Conservation (phyloP, 1,140 invertebrate genomes). For the Gyrodactylus salaris region DNA sequence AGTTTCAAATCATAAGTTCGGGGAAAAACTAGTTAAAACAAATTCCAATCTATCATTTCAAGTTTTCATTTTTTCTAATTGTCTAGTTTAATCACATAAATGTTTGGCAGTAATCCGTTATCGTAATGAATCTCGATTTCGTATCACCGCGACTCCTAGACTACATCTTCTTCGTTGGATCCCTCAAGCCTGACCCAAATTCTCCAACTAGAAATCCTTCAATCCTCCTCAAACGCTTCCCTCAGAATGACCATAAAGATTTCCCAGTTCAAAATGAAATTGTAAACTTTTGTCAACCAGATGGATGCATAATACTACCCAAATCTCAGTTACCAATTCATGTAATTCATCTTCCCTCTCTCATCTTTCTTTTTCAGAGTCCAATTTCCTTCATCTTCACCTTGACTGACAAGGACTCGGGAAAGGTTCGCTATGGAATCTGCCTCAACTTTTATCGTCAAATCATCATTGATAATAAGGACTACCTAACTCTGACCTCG, state of each 20-base stretch:
- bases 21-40: background rate
- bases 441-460: conserved; percentile 86
- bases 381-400: conserved; percentile 82
- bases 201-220: background rate
- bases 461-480: background rate
- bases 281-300: conserved; percentile 96
- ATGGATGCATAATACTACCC: conserved; percentile 63
- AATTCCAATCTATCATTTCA: background rate
- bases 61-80: background rate
- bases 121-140: background rate
- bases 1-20: too few relatives aligned
- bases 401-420: conserved; percentile 89
- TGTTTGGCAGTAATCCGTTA: background rate
- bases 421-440: conserved; percentile 40
- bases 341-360: background rate
- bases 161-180: background rate
- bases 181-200: background rate
- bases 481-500: conserved; percentile 35
- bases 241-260: conserved; percentile 67
- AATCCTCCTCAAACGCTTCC: conserved; percentile 28
- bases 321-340: conserved; percentile 27
- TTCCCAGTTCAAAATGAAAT: conserved; percentile 82
- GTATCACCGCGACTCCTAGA: background rate
- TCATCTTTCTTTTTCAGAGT: background rate
- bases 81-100: background rate